These are phyloP conservation scores for Rynchops niger DNA, from an alignment of 2,113 vertebrate species.

Conservation along the genomic window DNA sequence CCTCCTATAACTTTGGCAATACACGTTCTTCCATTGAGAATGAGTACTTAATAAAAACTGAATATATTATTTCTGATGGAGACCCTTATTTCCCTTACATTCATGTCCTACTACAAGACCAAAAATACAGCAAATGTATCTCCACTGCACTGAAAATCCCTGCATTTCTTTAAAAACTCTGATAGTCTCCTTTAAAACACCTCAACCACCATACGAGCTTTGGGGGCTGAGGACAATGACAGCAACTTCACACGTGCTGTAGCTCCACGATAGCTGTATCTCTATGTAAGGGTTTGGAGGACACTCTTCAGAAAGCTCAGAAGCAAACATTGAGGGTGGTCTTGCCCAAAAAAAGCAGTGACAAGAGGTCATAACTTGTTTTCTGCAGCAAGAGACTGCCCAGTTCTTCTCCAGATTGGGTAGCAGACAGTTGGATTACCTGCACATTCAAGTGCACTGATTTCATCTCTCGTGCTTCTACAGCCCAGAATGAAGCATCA, in stretches of 20 bases:
- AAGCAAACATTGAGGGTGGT: background rate
- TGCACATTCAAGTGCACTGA: background rate
- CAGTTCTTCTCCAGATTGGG: background rate
- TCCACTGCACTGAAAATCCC: background rate
- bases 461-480: background rate
- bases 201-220: background rate
- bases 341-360: background rate
- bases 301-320: background rate
- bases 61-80: background rate
- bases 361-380: background rate
- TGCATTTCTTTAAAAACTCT: background rate
- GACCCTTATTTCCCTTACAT: background rate
- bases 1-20: rapidly evolving
- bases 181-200: background rate
- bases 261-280: background rate
- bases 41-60: background rate
- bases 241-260: background rate
- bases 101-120: background rate
- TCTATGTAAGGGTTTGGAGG: background rate
- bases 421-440: background rate
- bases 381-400: background rate
- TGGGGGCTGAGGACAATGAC: background rate
- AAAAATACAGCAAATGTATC: background rate
- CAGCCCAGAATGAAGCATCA: background rate
- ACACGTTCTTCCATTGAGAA: rapidly evolving